A percentile compares a stretch with the other conserved stretches of the same genome.
Conservation (phyloP, 2,888 invertebrate species). For the Cataglyphis albicans region DNA sequence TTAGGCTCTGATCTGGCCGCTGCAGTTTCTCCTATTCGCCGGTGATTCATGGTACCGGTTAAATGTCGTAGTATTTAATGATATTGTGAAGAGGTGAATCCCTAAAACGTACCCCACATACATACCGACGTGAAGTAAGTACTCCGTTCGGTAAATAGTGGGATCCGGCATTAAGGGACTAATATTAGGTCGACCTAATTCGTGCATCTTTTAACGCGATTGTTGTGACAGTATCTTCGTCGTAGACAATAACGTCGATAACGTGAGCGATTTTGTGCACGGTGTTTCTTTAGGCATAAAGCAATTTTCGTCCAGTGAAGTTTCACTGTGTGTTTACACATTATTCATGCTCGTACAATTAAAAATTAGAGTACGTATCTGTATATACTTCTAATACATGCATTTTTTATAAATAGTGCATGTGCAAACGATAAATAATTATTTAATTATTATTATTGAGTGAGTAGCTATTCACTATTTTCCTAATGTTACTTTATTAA, state of each 20-base stretch:
- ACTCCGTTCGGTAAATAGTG: conserved; percentile 79
- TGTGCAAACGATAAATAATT: not conserved
- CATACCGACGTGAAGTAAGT: conserved; percentile 77
- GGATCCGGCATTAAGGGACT: conserved; percentile 73
- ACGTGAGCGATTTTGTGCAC: not conserved
- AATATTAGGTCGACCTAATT: conserved; percentile 77
- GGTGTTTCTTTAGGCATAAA: not conserved
- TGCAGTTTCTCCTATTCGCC: conserved; percentile 48
- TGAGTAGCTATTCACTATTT: conserved; percentile 1
- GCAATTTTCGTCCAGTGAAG: not conserved
- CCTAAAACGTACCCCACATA: conserved; percentile 82
- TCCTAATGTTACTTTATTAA: not conserved
- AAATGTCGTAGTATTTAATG: conserved; percentile 79
- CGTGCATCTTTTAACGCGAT: conserved; percentile 38
- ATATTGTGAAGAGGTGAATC: conserved; percentile 84
- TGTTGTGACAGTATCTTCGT: not conserved
- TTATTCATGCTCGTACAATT: conserved; percentile 2
- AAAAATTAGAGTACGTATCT: not conserved
- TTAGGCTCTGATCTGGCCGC: conserved; percentile 68
- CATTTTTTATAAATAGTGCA: not conserved
- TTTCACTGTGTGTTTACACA: not conserved
- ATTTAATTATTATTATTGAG: conserved; percentile 1
- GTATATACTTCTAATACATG: not conserved
- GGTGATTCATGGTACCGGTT: conserved; percentile 23
- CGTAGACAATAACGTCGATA: not conserved